phyloP scores from a whole-genome alignment of 1,140 invertebrate species.

The Thaumatotibia leucotreta region DNA sequence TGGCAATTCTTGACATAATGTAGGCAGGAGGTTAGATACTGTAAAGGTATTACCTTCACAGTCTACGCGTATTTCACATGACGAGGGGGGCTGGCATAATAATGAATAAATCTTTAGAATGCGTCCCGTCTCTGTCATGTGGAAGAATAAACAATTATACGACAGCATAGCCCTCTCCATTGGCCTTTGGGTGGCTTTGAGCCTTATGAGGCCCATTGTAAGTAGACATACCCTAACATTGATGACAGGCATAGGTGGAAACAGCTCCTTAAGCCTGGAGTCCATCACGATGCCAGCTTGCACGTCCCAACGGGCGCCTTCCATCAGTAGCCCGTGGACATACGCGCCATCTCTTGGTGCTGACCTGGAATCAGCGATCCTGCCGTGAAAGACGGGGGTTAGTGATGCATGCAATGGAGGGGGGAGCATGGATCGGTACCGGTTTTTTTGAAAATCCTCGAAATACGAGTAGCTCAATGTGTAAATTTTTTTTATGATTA shows the following conservation, averaged over 20 bases:
- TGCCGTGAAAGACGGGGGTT: slow-evolving; percentile 26
- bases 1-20: too few relatives aligned
- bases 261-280: slow-evolving; percentile 93
- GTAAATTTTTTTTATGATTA: too few relatives aligned
- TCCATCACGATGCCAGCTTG: slow-evolving; percentile 92
- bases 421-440: not conserved
- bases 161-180: not conserved
- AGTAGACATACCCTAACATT: slow-evolving; percentile 84
- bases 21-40: too few relatives aligned
- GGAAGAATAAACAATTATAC: not conserved
- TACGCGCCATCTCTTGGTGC: slow-evolving; percentile 94
- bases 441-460: too few relatives aligned
- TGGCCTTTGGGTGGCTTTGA: not conserved
- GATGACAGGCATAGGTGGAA: slow-evolving; percentile 95
- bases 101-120: too few relatives aligned
- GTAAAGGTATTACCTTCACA: too few relatives aligned
- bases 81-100: too few relatives aligned
- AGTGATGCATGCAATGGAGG: slow-evolving; percentile 18
- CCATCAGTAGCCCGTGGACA: slow-evolving; percentile 95
- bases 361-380: slow-evolving; percentile 77
- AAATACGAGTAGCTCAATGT: too few relatives aligned
- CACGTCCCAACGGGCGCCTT: slow-evolving; percentile 95
- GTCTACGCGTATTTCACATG: too few relatives aligned
- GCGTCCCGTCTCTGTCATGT: too few relatives aligned
- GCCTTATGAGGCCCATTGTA: not conserved